A percentile compares a stretch with the other conserved stretches of the same genome.
phyloP scores from a whole-genome alignment of 2,888 invertebrate species.

The Hoplodrina ambigua region DNA sequence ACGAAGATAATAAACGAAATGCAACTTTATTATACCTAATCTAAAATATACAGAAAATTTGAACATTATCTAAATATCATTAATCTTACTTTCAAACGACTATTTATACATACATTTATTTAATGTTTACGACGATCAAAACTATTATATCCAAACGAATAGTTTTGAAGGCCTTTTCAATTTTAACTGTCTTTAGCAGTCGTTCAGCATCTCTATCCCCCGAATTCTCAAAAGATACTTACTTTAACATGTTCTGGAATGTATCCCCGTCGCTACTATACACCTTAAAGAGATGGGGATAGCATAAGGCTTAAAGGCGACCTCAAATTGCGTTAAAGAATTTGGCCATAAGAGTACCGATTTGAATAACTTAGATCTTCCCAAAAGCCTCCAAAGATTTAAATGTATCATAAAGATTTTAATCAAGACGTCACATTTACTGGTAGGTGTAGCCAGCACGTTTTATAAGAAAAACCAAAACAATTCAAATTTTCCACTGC shows the following conservation, averaged over 20 bases:
- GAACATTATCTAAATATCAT: not conserved
- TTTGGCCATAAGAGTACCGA: too few relatives aligned
- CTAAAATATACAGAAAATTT: slow-evolving; percentile 1
- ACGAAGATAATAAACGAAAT: slow-evolving; percentile 20
- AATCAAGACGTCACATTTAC: not conserved
- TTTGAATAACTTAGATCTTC: too few relatives aligned
- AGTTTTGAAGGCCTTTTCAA: too few relatives aligned
- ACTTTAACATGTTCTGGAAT: too few relatives aligned
- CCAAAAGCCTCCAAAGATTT: not conserved
- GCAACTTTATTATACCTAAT: slow-evolving; percentile 12
- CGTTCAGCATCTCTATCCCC: not conserved
- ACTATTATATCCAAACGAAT: too few relatives aligned
- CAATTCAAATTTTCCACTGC: slow-evolving; percentile 60
- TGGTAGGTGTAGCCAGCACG: not conserved
- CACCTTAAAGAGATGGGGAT: too few relatives aligned
- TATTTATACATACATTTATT: not conserved
- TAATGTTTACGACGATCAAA: not conserved
- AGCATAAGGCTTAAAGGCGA: too few relatives aligned
- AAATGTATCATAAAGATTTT: not conserved
- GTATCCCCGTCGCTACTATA: too few relatives aligned
- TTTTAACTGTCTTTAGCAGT: not conserved
- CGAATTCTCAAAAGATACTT: too few relatives aligned
- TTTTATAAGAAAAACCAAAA: slow-evolving; percentile 21
- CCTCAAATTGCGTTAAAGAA: too few relatives aligned
- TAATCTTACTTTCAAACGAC: not conserved